phyloP scores from a whole-genome alignment of 2,113 vertebrate species.

The Trogon surrucura region DNA sequence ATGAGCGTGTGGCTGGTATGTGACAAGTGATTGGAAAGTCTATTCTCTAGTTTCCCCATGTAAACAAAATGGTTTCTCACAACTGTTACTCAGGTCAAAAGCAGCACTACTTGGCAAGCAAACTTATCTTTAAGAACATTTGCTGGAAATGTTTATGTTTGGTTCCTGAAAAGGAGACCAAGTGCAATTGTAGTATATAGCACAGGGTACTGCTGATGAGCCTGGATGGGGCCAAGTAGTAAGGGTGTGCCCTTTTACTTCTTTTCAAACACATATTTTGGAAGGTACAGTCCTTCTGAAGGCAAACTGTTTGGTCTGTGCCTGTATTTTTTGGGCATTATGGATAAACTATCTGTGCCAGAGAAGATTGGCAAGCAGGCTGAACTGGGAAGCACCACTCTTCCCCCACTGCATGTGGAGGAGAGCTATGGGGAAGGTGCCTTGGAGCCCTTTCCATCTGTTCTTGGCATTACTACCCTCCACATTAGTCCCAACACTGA shows the following conservation, averaged over 20 bases:
- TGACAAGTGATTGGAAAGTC: constrained; percentile 32
- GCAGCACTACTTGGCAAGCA: constrained; percentile 14
- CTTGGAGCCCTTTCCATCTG: background rate
- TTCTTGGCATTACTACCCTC: accelerated
- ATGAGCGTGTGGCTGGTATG: background rate
- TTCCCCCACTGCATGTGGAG: background rate
- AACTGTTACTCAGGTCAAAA: constrained; percentile 10
- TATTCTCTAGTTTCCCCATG: background rate
- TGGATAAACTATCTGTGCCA: background rate
- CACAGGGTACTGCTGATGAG: background rate
- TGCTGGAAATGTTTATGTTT: constrained; percentile 9
- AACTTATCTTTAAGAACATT: constrained; percentile 28
- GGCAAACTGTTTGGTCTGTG: background rate
- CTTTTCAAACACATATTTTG: background rate
- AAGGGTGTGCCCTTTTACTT: background rate
- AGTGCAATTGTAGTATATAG: background rate
- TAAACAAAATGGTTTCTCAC: constrained; percentile 34
- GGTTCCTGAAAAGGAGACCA: constrained; percentile 7
- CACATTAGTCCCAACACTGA: background rate
- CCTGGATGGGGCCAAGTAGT: background rate
- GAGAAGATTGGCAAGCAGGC: background rate
- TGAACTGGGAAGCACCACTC: background rate
- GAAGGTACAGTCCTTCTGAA: background rate
- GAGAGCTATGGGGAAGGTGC: background rate
- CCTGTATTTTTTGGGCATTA: background rate